Evolutionary conservation across 2,888 invertebrate genomes (phyloP).

Genomic region (Rugalucina vietnamica): DNA sequence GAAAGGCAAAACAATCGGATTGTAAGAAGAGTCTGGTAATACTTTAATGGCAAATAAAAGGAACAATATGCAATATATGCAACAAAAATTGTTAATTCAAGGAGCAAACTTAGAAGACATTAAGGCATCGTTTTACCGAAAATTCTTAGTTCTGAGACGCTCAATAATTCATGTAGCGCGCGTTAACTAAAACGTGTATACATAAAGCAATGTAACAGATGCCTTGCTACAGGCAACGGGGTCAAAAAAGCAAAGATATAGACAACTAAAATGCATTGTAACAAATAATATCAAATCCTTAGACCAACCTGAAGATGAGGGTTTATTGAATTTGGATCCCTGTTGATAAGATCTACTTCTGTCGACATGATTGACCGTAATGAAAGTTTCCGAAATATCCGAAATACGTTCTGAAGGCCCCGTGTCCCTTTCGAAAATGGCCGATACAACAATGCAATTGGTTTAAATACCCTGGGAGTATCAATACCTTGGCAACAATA

Average conservation of each 20-base stretch:
- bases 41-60: neutral
- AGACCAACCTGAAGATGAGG: constrained; percentile 88
- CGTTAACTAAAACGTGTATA: neutral
- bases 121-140: no score
- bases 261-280: neutral
- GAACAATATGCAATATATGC: neutral
- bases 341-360: constrained; percentile 86
- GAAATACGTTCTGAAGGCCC: neutral
- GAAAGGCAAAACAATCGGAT: neutral
- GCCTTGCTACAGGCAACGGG: neutral
- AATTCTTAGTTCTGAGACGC: no score
- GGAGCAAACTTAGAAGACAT: neutral
- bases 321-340: constrained; percentile 90
- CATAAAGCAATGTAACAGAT: neutral
- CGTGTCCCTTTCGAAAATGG: neutral
- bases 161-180: neutral
- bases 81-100: neutral
- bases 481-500: neutral
- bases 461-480: neutral
- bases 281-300: neutral
- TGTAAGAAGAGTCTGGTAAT: neutral
- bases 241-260: neutral
- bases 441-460: neutral
- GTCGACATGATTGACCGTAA: neutral
- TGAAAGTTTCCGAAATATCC: no score